phyloP scores from a whole-genome alignment of 2,113 vertebrate genomes.

The Ovis canadensis region DNA sequence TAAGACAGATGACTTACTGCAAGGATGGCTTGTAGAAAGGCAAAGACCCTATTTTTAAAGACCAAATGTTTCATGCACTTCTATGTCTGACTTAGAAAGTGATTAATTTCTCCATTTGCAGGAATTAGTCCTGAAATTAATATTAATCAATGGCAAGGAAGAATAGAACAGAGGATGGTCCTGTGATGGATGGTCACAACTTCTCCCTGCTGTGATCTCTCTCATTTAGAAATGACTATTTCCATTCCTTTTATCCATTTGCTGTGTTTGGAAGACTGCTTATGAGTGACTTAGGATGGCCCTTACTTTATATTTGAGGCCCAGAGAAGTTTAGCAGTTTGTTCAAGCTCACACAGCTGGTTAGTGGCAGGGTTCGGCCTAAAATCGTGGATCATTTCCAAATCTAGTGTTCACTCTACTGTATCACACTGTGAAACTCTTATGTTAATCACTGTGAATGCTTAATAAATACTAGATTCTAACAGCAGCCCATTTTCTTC shows the following conservation, averaged over 20 bases:
- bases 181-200: constrained; percentile 62
- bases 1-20: neutral
- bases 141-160: constrained; percentile 69
- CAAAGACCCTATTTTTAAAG: constrained; percentile 71
- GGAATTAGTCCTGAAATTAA: constrained; percentile 69
- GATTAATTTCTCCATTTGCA: constrained; percentile 66
- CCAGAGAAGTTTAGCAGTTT: constrained; percentile 6
- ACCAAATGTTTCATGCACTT: constrained; percentile 53
- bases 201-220: constrained; percentile 11
- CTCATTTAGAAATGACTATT: constrained; percentile 34
- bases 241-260: constrained; percentile 5
- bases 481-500: constrained; percentile 51
- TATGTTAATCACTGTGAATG: constrained; percentile 43
- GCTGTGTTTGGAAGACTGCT: constrained; percentile 20
- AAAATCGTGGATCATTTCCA: constrained; percentile 42
- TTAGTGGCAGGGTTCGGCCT: neutral
- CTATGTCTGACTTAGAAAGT: constrained; percentile 46
- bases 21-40: constrained; percentile 26
- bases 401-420: neutral
- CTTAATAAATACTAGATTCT: constrained; percentile 60
- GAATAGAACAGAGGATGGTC: constrained; percentile 36
- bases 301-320: neutral
- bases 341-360: neutral
- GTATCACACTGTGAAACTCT: constrained; percentile 56
- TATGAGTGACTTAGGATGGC: neutral